A percentile compares a stretch with the other conserved stretches of the same genome.
Evolutionary conservation across 1,140 invertebrate genomes (phyloP).

Genomic region (Hydropsyche tenuis): DNA sequence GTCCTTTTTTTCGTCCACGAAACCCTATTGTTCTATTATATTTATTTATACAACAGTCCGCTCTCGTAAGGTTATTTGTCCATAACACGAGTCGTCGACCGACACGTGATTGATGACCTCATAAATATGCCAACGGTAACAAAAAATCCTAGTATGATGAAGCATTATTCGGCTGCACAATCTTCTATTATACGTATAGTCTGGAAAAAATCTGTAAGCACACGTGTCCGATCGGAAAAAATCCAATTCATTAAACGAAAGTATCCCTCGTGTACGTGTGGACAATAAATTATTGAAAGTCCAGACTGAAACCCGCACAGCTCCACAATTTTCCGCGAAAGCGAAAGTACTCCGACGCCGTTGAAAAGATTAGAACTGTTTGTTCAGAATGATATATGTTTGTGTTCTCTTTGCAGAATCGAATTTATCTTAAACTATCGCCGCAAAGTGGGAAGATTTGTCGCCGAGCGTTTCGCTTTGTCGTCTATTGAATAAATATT

Average conservation of each 20-base stretch:
- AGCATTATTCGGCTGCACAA: no score
- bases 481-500: no score
- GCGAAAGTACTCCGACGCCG: background rate
- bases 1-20: no score
- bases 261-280: background rate
- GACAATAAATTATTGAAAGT: slow-evolving; percentile 4
- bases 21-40: background rate
- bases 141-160: slow-evolving; percentile 7
- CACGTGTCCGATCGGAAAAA: background rate
- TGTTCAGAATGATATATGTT: slow-evolving; percentile 10
- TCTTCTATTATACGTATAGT: no score
- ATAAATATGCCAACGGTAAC: slow-evolving; percentile 14
- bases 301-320: background rate
- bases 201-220: no score
- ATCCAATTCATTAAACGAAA: slow-evolving; percentile 2
- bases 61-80: background rate
- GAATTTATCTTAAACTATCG: no score
- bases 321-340: slow-evolving; percentile 17
- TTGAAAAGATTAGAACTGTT: slow-evolving; percentile 11
- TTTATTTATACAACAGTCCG: no score
- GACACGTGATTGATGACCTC: slow-evolving; percentile 10
- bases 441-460: no score
- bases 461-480: no score
- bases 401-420: no score
- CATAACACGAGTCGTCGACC: no score